A percentile compares a stretch with the other conserved stretches of the same genome.
Evolutionary conservation across 2,888 invertebrate species (phyloP).

Genomic region (Hyles lineata): DNA sequence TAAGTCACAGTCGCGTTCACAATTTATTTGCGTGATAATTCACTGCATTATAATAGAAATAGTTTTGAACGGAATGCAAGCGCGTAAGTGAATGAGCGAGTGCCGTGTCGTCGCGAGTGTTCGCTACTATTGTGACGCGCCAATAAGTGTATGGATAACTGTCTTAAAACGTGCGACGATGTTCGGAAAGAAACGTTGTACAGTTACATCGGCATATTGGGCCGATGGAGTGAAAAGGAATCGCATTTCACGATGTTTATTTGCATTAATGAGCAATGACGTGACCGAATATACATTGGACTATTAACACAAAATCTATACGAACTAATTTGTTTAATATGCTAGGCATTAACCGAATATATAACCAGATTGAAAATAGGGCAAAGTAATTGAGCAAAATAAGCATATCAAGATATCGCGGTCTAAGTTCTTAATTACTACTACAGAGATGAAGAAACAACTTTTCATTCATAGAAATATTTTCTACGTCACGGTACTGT

Average conservation of each 20-base stretch:
- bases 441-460: no score
- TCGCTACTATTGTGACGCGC: constrained; percentile 58
- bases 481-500: no score
- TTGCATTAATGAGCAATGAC: constrained; percentile 42
- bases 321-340: background rate
- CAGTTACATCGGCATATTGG: constrained; percentile 67
- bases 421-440: no score
- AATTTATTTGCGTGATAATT: constrained; percentile 41
- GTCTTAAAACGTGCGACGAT: constrained; percentile 56
- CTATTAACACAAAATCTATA: constrained; percentile 6
- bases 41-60: constrained; percentile 61
- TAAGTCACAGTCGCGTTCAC: constrained; percentile 41
- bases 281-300: constrained; percentile 19
- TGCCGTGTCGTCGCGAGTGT: constrained; percentile 56
- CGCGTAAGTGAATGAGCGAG: constrained; percentile 65
- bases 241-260: constrained; percentile 51
- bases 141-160: constrained; percentile 66
- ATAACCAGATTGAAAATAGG: background rate
- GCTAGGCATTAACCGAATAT: background rate
- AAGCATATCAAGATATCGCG: no score
- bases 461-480: no score
- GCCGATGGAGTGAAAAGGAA: constrained; percentile 57
- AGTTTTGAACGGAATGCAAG: constrained; percentile 76
- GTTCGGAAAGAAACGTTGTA: constrained; percentile 58
- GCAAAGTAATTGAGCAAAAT: no score